phyloP scores from a whole-genome alignment of 2,888 invertebrate species.

The Electrophaes corylata region DNA sequence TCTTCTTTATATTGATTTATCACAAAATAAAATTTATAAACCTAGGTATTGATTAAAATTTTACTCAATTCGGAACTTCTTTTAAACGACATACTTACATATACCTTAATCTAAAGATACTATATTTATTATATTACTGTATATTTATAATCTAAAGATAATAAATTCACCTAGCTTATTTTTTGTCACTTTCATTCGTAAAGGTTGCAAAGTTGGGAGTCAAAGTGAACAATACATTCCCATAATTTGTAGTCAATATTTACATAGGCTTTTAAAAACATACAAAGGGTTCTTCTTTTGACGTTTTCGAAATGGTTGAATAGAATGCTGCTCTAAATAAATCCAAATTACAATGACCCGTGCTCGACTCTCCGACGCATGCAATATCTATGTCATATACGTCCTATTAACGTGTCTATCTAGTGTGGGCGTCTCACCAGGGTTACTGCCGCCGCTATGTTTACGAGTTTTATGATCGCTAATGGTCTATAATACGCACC shows the following conservation, averaged over 20 bases:
- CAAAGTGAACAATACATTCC: background rate
- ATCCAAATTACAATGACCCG: slow-evolving; percentile 28
- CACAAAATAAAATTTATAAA: no score
- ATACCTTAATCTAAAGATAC: no score
- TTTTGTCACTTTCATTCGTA: background rate
- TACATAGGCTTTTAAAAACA: slow-evolving; percentile 3
- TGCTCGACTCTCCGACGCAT: slow-evolving; percentile 20
- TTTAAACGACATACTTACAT: no score
- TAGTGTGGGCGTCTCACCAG: slow-evolving; percentile 48
- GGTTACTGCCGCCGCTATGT: slow-evolving; percentile 50
- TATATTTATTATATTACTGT: no score
- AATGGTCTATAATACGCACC: slow-evolving; percentile 66
- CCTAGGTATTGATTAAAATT: no score
- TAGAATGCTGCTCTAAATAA: slow-evolving; percentile 26
- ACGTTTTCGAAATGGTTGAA: slow-evolving; percentile 10
- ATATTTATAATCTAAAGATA: no score
- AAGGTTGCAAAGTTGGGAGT: background rate
- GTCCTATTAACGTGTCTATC: slow-evolving; percentile 42
- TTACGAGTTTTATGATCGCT: slow-evolving; percentile 63
- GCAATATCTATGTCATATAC: slow-evolving; percentile 36
- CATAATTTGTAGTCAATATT: background rate
- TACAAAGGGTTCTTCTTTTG: slow-evolving; percentile 13
- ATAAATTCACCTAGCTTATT: no score
- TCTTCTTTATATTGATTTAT: no score
- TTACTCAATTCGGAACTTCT: no score